phyloP scores from a whole-genome alignment of 1,140 invertebrate genomes.

The Drusus annulatus region DNA sequence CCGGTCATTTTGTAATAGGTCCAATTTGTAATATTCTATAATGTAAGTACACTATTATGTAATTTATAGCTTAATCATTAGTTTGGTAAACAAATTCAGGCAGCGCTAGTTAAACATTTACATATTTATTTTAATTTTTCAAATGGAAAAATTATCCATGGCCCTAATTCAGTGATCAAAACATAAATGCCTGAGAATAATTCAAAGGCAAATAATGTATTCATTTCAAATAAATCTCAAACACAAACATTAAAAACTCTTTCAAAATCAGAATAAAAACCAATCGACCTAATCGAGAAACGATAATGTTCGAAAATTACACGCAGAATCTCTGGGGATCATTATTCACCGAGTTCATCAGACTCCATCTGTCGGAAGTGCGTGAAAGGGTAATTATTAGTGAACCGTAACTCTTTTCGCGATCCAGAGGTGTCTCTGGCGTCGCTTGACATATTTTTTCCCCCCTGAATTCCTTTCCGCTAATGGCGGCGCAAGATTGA shows the following conservation, averaged over 20 bases:
- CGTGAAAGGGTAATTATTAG: slow-evolving; percentile 54
- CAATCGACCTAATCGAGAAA: slow-evolving; percentile 48
- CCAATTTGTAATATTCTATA: no score
- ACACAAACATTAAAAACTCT: slow-evolving; percentile 2
- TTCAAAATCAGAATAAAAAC: slow-evolving; percentile 18
- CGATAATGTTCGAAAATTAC: slow-evolving; percentile 48
- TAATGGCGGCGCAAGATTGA: slow-evolving; percentile 56
- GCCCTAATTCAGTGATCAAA: background rate
- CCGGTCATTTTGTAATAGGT: no score
- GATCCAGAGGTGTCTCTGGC: slow-evolving; percentile 29
- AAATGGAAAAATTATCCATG: no score
- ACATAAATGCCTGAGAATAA: background rate
- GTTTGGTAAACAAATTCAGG: no score
- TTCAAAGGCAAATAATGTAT: slow-evolving; percentile 25
- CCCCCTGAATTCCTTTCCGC: slow-evolving; percentile 33
- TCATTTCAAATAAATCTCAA: background rate
- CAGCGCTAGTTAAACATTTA: no score
- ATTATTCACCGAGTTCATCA: slow-evolving; percentile 44
- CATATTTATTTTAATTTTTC: no score
- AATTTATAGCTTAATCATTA: no score
- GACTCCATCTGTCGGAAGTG: slow-evolving; percentile 43
- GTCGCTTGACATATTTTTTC: slow-evolving; percentile 41
- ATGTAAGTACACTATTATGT: no score
- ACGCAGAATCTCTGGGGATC: slow-evolving; percentile 33
- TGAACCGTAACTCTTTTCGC: slow-evolving; percentile 40